A percentile compares a stretch with the other conserved stretches of the same genome.
Evolutionary conservation across 2,888 invertebrate genomes (phyloP).

Genomic region (Luperina testacea): DNA sequence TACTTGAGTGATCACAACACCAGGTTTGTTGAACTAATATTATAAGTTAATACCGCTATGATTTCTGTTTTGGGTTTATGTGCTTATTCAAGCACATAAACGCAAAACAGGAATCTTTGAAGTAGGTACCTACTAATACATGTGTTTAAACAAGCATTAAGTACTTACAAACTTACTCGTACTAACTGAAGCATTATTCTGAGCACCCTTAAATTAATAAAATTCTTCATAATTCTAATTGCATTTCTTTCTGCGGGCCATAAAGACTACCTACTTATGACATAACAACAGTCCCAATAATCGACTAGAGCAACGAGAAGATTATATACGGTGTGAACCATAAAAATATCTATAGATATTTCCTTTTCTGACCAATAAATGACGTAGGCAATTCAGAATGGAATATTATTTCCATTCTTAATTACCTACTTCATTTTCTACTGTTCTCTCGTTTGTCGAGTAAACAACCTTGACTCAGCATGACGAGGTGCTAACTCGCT

Average conservation of each 20-base stretch:
- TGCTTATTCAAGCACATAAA: too few relatives aligned
- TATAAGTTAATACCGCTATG: too few relatives aligned
- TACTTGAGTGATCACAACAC: conserved; percentile 95
- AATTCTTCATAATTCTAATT: conserved; percentile 2
- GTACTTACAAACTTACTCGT: too few relatives aligned
- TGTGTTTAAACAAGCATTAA: neutral
- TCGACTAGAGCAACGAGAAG: neutral
- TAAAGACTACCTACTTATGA: neutral
- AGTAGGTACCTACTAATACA: neutral
- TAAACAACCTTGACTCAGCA: conserved; percentile 44
- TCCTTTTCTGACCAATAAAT: neutral
- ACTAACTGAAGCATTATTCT: neutral
- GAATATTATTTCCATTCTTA: neutral
- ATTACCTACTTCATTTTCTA: neutral
- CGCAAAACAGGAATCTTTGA: neutral
- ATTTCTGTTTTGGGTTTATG: too few relatives aligned
- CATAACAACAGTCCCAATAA: neutral
- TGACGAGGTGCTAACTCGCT: conserved; percentile 19
- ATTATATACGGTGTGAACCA: neutral
- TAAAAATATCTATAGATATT: conserved; percentile 9
- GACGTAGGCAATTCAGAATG: neutral
- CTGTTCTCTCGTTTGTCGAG: neutral
- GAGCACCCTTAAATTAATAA: neutral
- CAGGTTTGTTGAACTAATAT: conserved; percentile 86
- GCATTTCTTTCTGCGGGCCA: neutral